Evolutionary conservation across 2,888 invertebrate species (phyloP).

Genomic region (Eristalis intricaria): DNA sequence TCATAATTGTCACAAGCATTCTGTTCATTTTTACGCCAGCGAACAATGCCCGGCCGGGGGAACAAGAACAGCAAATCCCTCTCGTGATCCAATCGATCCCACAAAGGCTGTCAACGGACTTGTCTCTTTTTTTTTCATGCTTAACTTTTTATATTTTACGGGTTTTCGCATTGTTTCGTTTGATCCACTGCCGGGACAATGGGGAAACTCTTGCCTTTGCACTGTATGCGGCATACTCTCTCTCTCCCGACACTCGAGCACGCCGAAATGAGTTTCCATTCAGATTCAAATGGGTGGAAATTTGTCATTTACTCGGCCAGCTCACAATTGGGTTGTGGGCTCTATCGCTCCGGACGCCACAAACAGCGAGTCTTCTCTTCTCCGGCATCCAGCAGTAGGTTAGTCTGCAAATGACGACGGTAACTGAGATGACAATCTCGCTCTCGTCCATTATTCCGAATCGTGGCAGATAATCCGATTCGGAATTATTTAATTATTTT

Average conservation of each 20-base stretch:
- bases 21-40: constrained; percentile 24
- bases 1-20: constrained; percentile 66
- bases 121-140: constrained; percentile 2
- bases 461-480: constrained; percentile 68
- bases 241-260: background rate
- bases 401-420: constrained; percentile 63
- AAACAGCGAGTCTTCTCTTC: background rate
- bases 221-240: constrained; percentile 34
- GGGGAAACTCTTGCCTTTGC: constrained; percentile 59
- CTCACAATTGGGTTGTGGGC: constrained; percentile 39
- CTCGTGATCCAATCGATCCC: constrained; percentile 36
- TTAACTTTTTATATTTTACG: constrained; percentile 47
- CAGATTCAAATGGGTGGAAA: constrained; percentile 69
- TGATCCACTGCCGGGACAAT: constrained; percentile 64
- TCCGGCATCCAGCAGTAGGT: constrained; percentile 2
- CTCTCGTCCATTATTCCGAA: constrained; percentile 61
- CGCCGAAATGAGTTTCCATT: constrained; percentile 60
- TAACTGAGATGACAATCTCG: constrained; percentile 58
- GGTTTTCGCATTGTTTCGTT: constrained; percentile 62
- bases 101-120: constrained; percentile 48
- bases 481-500: constrained; percentile 71
- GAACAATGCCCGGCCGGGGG: constrained; percentile 42
- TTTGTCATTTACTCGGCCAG: constrained; percentile 58
- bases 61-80: constrained; percentile 34
- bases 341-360: constrained; percentile 45